Conservation (phyloP, 2,113 vertebrate genomes). For the Columba janthina region DNA sequence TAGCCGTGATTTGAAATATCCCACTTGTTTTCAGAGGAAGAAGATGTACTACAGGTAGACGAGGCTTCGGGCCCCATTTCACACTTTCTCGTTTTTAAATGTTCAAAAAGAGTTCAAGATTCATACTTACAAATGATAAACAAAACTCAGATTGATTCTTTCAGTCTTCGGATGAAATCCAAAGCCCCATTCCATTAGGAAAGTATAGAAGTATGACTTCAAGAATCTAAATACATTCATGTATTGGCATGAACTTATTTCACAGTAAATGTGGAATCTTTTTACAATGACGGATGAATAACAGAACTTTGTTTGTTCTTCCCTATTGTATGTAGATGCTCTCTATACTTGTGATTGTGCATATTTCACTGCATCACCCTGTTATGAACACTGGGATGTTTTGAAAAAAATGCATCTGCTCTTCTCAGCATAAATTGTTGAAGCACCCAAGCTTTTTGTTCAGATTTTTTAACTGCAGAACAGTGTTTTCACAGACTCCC, state of each 20-base stretch:
- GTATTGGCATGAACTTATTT: neutral
- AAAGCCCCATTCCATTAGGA: neutral
- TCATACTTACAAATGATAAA: neutral
- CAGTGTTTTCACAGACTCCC: neutral
- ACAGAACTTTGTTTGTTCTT: neutral
- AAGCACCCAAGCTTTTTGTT: neutral
- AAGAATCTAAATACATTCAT: neutral
- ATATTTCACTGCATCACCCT: neutral
- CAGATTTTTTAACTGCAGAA: neutral
- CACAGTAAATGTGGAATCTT: neutral
- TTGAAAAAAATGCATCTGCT: neutral
- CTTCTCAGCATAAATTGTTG: neutral
- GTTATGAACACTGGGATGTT: neutral
- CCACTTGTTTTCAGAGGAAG: neutral
- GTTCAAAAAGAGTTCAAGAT: neutral
- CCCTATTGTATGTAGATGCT: neutral
- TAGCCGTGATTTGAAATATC: neutral
- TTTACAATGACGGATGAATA: neutral
- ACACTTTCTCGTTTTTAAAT: neutral
- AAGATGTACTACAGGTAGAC: neutral
- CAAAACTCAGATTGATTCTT: neutral
- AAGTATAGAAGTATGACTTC: neutral
- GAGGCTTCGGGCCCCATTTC: neutral
- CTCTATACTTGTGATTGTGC: neutral
- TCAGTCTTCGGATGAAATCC: neutral